Conservation (phyloP, 92 coral and sea anemone species). For the Epizoanthus illoricatus region DNA sequence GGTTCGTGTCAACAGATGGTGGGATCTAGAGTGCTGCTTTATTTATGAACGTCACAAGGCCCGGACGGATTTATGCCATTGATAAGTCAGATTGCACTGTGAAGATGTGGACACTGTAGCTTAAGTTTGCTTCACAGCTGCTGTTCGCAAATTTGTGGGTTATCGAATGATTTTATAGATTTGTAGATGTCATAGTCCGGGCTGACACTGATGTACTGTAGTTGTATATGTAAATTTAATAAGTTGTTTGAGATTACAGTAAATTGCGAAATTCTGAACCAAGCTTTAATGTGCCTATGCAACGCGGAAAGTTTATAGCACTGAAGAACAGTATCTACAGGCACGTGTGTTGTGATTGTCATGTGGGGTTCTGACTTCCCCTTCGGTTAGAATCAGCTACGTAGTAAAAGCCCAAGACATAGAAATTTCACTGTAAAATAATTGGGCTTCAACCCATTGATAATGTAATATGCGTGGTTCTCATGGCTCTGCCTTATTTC, state of each 20-base stretch:
- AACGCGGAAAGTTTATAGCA: not conserved
- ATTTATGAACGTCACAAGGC: conserved; percentile 2
- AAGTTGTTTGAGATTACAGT: not conserved
- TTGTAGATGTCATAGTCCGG: too few species aligned
- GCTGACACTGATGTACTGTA: too few species aligned
- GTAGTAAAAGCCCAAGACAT: too few species aligned
- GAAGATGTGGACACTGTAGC: not conserved
- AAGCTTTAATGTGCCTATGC: not conserved
- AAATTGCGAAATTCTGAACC: conserved; percentile 12
- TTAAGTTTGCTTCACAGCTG: not conserved
- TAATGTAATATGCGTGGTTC: too few species aligned
- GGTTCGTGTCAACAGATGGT: conserved; percentile 4
- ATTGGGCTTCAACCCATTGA: too few species aligned
- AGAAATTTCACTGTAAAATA: too few species aligned
- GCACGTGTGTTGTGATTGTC: too few species aligned
- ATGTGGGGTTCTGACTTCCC: too few species aligned
- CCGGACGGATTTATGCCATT: not conserved
- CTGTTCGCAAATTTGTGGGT: not conserved
- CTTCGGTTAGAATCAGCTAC: too few species aligned
- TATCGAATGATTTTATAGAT: not conserved
- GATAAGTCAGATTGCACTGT: not conserved
- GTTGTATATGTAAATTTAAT: not conserved
- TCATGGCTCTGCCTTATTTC: too few species aligned
- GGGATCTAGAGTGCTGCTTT: conserved; percentile 6
- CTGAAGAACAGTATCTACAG: too few species aligned